Evolutionary conservation across 2,888 invertebrate species (phyloP).

Genomic region (Ceramica pisi): DNA sequence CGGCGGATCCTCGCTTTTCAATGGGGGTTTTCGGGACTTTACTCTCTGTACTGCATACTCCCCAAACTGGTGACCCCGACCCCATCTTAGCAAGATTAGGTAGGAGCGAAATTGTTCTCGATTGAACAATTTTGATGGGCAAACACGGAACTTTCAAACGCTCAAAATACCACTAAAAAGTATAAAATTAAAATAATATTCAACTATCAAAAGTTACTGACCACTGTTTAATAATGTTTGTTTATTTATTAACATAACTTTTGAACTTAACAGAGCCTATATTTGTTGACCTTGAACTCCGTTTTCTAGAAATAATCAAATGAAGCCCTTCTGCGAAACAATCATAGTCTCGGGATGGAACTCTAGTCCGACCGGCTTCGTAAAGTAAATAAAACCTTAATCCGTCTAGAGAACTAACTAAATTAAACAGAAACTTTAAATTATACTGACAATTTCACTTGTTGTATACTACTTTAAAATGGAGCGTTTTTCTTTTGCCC

Average conservation of each 20-base stretch:
- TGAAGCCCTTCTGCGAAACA: constrained; percentile 1
- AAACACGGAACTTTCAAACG: neutral
- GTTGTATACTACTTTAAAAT: neutral
- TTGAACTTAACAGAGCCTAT: neutral
- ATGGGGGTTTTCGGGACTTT: too few relatives aligned
- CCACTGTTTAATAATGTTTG: neutral
- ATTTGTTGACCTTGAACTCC: neutral
- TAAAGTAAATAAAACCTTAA: neutral
- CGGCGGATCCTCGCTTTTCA: too few relatives aligned
- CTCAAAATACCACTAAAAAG: neutral
- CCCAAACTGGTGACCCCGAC: too few relatives aligned
- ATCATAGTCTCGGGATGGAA: neutral
- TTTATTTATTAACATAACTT: neutral
- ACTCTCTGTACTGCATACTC: too few relatives aligned
- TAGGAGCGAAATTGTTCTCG: neutral
- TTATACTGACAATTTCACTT: neutral
- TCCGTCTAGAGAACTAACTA: neutral
- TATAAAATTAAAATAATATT: neutral
- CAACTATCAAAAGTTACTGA: too few relatives aligned
- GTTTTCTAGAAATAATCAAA: neutral
- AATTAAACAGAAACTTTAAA: neutral
- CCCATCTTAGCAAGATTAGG: neutral
- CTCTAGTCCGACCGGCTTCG: neutral
- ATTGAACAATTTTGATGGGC: neutral
- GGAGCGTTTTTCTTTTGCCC: too few relatives aligned